Evolutionary conservation across 1,140 invertebrate genomes (phyloP), one percentile per base, ranked within the genome.

Genomic region (Andrena cerasifolii): DNA sequence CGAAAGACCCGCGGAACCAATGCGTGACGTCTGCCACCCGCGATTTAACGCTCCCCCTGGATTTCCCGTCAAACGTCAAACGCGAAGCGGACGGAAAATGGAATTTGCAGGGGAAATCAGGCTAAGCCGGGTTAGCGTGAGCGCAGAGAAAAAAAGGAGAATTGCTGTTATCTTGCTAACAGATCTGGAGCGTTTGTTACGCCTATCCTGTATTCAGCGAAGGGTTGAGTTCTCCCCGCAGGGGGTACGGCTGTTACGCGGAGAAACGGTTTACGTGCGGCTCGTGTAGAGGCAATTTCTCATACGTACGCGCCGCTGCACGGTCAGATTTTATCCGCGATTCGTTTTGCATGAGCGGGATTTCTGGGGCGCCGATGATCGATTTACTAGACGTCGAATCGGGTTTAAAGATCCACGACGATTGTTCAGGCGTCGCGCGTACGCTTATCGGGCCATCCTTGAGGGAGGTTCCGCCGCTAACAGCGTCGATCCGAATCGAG

Each of bases 251-350:
- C 21, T 51, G 54, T 18, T n/a, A 21, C 43, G 36, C 28, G 28
- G 53, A 81, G 56, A 54, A 59, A 62, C 65, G 78, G 40, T 82
- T 84, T 53, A 67, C 61, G 71, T 76, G 78, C 81, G 56, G 72
- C 80, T 77, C 83, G 47, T 62, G 83, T 84, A 79, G 71, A 70
- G 59, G 33, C 67, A 61, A 84, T 84, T 83, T 80, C 54, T 84
- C 83, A 79, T 67, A 80, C 76, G 56, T 78, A 83, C 74, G 61
- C 80, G 45, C 58, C 49, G 62, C 49, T n/a, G 28, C 58, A 43
- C 58, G 33, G 36, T 24, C n/a, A 24, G 66, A 71, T 71, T 62
- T 71, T 71, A 71, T 71, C 66, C 54, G 63, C 40, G 63, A 58
- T 68, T 76, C 63, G 63, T 6, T 28, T 21, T 43, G 63, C 73